Base-by-base conservation (phyloP, 2,888 invertebrate species). In the Hartigia nigra region DNA sequence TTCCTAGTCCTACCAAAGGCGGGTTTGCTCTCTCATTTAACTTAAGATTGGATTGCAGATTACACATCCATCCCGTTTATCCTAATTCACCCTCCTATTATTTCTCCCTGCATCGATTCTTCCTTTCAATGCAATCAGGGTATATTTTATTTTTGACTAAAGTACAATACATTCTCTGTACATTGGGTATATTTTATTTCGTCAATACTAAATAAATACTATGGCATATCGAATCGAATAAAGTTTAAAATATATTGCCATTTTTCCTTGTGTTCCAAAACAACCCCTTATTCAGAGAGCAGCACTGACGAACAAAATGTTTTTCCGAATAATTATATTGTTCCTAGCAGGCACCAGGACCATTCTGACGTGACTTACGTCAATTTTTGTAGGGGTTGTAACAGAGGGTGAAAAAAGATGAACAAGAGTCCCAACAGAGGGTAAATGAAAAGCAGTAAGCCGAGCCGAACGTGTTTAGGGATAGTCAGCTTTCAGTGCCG, bases 381-480 rank as follows among this genome's bases (percentile, higher is more conserved):
- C 72, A 72, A 72, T 12, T 72, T 55, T 55, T 9, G 31, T 72
- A 34, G 32, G 72, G 31, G 32, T 31, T 72, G 12, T 14, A 31
- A 31, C 31, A 14, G 70, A 36, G 78, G 75, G 31, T 31, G 32
- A 76, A 72, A 72, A 34, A 32, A 31, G 72, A 72, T 1, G n/a
- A 32, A 31, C 31, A 12, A 12, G 4, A 9, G 82, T 4, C 39
- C 23, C 39, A 34, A 76, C 82, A 77, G 78, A 72, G 85, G 83
- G 81, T 84, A 86, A 88, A 87, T 87, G 87, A 88, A 88, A 88
- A 86, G 87, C 87, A 83, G 87, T 87, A 87, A 86, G 84, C 86
- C 80, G 85, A 86, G 84, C 83, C 82, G 81, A 84, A 83, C 82
- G 85, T 83, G 82, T 83, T 86, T 84, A 84, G 85, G 84, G 84